These are phyloP conservation scores for Oxyruncus cristatus DNA, from an alignment of 2,113 vertebrate genomes.

Conservation along the genomic window DNA sequence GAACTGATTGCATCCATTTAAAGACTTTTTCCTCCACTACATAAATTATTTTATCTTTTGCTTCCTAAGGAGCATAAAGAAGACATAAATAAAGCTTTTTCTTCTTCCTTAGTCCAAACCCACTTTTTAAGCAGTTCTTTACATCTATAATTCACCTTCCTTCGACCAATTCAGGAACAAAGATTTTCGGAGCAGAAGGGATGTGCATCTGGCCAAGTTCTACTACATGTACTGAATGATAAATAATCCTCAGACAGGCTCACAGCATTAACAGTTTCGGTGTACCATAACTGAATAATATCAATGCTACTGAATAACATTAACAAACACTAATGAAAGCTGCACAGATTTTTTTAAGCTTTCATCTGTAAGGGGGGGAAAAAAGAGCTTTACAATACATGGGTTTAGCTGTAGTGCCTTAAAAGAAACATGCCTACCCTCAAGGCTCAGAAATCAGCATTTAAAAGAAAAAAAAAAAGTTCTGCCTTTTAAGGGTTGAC, in stretches of 20 bases:
- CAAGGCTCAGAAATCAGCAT: neutral
- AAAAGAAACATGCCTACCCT: neutral
- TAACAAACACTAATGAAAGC: neutral
- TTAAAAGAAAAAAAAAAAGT: neutral
- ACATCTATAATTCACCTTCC: neutral
- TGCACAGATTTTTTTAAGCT: neutral
- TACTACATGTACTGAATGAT: neutral
- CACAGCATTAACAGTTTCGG: neutral
- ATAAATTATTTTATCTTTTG: neutral
- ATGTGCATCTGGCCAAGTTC: neutral
- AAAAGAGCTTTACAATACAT: neutral
- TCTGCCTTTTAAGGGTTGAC: neutral
- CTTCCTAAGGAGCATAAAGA: neutral
- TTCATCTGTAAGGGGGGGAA: fast-evolving
- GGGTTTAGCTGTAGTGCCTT: neutral
- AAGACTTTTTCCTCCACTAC: neutral
- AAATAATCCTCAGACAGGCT: neutral
- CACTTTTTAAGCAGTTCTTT: neutral
- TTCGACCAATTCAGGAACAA: neutral
- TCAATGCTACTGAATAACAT: neutral
- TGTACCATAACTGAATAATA: neutral
- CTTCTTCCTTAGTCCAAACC: neutral
- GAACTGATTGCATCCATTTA: neutral
- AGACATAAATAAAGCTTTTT: neutral
- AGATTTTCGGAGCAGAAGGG: neutral